Conservation (phyloP, 2,113 vertebrate genomes). For the Zosterops hypoxanthus region DNA sequence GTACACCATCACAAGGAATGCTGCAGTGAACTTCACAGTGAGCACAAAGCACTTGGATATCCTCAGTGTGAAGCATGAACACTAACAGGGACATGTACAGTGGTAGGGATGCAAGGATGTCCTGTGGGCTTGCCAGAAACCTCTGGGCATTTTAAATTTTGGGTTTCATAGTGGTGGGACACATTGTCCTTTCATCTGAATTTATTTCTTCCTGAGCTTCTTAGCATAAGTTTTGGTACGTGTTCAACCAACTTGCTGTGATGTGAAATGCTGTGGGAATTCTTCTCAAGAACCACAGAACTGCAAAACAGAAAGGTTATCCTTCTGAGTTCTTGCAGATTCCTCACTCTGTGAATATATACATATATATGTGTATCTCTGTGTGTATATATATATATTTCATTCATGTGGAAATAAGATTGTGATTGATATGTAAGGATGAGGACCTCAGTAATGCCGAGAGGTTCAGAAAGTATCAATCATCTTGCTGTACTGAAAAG, state of each 20-base stretch:
- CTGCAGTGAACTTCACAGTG: neutral
- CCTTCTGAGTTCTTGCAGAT: neutral
- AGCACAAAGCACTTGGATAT: accelerated
- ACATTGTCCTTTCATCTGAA: neutral
- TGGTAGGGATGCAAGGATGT: neutral
- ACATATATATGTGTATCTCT: neutral
- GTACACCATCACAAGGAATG: accelerated
- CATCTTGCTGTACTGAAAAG: neutral
- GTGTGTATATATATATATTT: neutral
- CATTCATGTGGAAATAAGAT: neutral
- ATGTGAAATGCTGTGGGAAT: neutral
- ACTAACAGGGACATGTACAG: accelerated
- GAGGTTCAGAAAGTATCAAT: neutral
- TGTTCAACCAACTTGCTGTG: neutral
- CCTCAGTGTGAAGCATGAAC: neutral
- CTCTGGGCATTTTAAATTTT: neutral
- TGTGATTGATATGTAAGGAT: neutral
- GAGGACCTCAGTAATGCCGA: neutral
- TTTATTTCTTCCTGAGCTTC: neutral
- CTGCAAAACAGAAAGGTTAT: neutral
- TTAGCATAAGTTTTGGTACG: accelerated
- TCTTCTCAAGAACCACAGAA: neutral
- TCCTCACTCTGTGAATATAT: neutral
- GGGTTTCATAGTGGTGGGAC: neutral
- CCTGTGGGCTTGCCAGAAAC: neutral